Conservation (phyloP, 2,797 vertebrate genomes). For the Melanogrammus aeglefinus region DNA sequence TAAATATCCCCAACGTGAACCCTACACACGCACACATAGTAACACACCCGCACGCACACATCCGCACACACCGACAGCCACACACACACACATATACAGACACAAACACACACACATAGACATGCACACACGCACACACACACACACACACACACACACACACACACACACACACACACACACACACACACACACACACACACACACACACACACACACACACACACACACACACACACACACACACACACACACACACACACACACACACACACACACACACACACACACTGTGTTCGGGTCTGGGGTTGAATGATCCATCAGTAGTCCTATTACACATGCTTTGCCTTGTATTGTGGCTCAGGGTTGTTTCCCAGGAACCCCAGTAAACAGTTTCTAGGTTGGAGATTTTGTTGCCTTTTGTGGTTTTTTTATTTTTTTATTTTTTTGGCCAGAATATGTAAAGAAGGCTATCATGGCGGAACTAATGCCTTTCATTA, state of each 20-base stretch:
- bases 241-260: neutral
- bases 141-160: too few species aligned
- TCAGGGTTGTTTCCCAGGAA: neutral
- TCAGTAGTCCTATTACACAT: neutral
- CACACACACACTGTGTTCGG: neutral
- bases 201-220: too few species aligned
- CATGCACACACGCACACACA: too few species aligned
- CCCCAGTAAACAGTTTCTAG: neutral
- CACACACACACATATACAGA: too few species aligned
- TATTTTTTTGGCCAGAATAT: neutral
- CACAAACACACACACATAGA: too few species aligned
- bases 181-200: too few species aligned
- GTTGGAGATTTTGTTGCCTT: neutral
- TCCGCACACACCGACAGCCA: too few species aligned
- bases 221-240: neutral
- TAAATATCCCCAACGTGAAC: too few species aligned
- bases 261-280: neutral
- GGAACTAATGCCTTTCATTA: neutral
- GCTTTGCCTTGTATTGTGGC: neutral
- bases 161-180: too few species aligned
- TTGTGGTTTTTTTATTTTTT: neutral
- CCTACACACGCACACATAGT: too few species aligned
- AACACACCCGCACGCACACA: too few species aligned
- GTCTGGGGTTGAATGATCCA: neutral
- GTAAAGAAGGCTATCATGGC: too few species aligned